Percentiles rank a stretch among this genome's conserved stretches.
phyloP scores from a whole-genome alignment of 2,888 invertebrate genomes.

The Acrobasis consociella region DNA sequence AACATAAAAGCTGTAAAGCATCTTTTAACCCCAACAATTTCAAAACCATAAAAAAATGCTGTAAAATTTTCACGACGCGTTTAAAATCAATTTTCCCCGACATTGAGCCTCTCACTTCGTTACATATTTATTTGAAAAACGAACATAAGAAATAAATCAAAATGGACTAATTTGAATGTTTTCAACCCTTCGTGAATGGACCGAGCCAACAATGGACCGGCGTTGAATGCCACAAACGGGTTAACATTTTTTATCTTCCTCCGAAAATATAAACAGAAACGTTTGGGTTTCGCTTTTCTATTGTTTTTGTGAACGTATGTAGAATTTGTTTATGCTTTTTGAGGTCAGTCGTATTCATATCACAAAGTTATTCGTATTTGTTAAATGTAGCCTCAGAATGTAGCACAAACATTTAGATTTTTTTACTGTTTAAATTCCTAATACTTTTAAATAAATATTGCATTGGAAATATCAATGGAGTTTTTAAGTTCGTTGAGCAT shows the following conservation, averaged over 20 bases:
- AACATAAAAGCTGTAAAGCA: too few relatives aligned
- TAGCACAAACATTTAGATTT: too few relatives aligned
- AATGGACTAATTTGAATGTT: constrained; percentile 76
- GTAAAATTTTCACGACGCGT: constrained; percentile 8
- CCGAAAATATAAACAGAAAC: constrained; percentile 65
- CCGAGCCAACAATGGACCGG: constrained; percentile 63
- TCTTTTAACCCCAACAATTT: not conserved
- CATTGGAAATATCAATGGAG: too few relatives aligned
- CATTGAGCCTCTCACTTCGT: constrained; percentile 53
- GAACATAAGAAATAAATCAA: constrained; percentile 64
- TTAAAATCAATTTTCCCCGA: constrained; percentile 39
- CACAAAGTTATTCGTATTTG: not conserved
- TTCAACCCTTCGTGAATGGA: constrained; percentile 66
- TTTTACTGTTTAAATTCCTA: too few relatives aligned
- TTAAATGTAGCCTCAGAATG: too few relatives aligned
- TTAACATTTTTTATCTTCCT: constrained; percentile 57
- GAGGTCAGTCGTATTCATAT: constrained; percentile 12
- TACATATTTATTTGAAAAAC: constrained; percentile 50
- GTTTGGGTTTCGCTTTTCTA: constrained; percentile 62
- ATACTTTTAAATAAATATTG: too few relatives aligned
- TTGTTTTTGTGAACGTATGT: constrained; percentile 63
- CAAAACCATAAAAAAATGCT: constrained; percentile 1
- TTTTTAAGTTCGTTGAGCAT: too few relatives aligned
- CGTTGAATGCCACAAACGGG: constrained; percentile 59
- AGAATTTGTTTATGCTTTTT: constrained; percentile 52